Conservation (phyloP, 1,140 invertebrate genomes). For the Aphidius ervi region DNA sequence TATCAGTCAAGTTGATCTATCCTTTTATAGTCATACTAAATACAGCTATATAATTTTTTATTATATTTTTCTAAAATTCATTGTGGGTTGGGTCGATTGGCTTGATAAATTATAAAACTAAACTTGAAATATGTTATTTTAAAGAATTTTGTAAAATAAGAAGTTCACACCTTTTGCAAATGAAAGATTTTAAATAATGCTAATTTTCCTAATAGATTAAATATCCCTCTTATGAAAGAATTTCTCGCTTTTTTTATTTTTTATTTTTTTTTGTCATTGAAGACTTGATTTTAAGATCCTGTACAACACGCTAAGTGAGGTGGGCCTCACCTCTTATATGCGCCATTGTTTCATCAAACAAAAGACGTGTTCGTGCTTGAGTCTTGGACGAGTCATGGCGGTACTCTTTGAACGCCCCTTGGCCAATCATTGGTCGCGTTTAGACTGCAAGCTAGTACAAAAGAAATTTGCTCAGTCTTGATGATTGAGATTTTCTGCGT, state of each 20-base stretch:
- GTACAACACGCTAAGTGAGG: slow-evolving; percentile 34
- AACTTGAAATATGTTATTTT: not conserved
- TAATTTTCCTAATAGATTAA: slow-evolving; percentile 47
- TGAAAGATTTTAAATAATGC: slow-evolving; percentile 20
- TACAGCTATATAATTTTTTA: not conserved
- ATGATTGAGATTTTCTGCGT: slow-evolving; percentile 44
- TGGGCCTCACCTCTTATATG: slow-evolving; percentile 25
- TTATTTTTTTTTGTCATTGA: slow-evolving; percentile 16
- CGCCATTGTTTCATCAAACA: slow-evolving; percentile 47
- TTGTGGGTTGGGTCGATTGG: slow-evolving; percentile 1
- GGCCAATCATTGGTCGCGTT: slow-evolving; percentile 45
- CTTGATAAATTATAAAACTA: not conserved
- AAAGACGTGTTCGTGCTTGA: slow-evolving; percentile 36
- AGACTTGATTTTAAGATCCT: not conserved
- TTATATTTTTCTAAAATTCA: slow-evolving; percentile 2
- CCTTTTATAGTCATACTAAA: not conserved
- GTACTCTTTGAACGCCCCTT: slow-evolving; percentile 50
- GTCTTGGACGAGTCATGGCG: slow-evolving; percentile 45
- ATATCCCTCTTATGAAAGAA: slow-evolving; percentile 24
- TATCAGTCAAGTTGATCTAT: slow-evolving; percentile 30
- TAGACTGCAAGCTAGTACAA: slow-evolving; percentile 39
- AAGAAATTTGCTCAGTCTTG: slow-evolving; percentile 37
- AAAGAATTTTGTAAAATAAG: not conserved
- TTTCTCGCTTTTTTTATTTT: no score
- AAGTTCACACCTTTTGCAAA: slow-evolving; percentile 17